Percentiles rank a stretch among this genome's conserved stretches.
Evolutionary conservation across 2,797 vertebrate genomes (phyloP).

Genomic region (Cynodonichthys magdalenae): DNA sequence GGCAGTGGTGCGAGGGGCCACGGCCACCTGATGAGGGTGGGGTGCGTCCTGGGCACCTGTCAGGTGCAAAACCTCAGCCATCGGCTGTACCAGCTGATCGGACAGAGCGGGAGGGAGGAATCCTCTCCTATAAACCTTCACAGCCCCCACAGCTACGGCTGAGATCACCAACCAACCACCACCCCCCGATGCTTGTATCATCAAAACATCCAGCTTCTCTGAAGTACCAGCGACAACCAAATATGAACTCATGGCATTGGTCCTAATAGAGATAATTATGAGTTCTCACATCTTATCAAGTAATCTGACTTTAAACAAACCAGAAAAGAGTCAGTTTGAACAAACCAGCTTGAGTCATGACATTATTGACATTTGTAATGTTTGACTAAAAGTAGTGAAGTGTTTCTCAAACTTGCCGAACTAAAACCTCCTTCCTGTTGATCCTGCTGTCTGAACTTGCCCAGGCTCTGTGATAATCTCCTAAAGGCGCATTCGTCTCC

Average conservation of each 20-base stretch:
- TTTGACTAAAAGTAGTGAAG: constrained; percentile 15
- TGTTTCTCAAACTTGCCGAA: constrained; percentile 13
- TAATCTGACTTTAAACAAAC: not conserved
- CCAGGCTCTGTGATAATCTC: constrained; percentile 54
- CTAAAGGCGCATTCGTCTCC: constrained; percentile 36
- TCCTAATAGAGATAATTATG: constrained; percentile 9
- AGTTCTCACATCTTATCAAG: constrained; percentile 1
- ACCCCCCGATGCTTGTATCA: not conserved
- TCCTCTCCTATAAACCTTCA: constrained; percentile 86
- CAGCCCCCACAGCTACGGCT: constrained; percentile 93
- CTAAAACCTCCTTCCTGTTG: constrained; percentile 34
- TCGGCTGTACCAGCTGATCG: constrained; percentile 89
- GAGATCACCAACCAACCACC: constrained; percentile 47
- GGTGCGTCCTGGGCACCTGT: constrained; percentile 91
- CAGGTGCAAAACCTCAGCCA: constrained; percentile 94
- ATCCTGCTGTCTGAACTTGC: constrained; percentile 43
- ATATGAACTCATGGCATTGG: constrained; percentile 9
- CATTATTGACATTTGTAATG: not conserved
- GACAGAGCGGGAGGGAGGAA: constrained; percentile 82
- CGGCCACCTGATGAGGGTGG: constrained; percentile 83
- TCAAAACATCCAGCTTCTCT: not conserved
- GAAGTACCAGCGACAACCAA: constrained; percentile 5
- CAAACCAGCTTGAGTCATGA: not conserved
- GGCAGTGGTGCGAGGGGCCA: constrained; percentile 40
- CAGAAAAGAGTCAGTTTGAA: not conserved